These are phyloP conservation scores for Melanotaenia nigrans DNA, from an alignment of 2,797 vertebrate species.

Conservation along the genomic window DNA sequence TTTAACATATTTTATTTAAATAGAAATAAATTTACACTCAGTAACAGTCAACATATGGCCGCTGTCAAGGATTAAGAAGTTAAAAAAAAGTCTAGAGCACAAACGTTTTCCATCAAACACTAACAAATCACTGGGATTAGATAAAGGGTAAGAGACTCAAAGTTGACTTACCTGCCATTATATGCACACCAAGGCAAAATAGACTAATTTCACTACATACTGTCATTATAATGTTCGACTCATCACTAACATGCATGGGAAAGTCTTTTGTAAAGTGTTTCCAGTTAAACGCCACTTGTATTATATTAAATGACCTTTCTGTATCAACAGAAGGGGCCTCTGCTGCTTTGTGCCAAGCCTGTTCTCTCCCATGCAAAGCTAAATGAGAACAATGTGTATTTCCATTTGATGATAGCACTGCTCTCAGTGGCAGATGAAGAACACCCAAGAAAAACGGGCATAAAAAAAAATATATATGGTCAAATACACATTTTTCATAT, in stretches of 20 bases:
- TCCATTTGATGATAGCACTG: conserved; percentile 59
- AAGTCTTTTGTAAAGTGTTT: conserved; percentile 52
- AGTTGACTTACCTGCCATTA: not conserved
- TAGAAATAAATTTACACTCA: conserved; percentile 18
- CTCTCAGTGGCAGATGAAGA: conserved; percentile 34
- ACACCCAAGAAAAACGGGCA: conserved; percentile 44
- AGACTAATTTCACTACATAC: not conserved
- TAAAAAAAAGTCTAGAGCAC: not conserved
- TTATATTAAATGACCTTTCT: conserved; percentile 58
- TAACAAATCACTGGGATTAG: conserved; percentile 10
- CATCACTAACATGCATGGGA: conserved; percentile 6
- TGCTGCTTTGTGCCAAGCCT: conserved; percentile 57
- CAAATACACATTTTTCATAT: conserved; percentile 7
- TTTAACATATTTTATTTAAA: conserved; percentile 6
- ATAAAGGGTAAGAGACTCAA: conserved; percentile 8
- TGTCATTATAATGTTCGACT: conserved; percentile 19
- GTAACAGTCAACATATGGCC: conserved; percentile 19
- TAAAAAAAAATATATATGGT: conserved; percentile 17
- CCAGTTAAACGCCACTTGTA: conserved; percentile 48
- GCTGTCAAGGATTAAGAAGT: conserved; percentile 32
- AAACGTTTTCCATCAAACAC: conserved; percentile 36
- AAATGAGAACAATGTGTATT: conserved; percentile 77
- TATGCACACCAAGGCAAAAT: not conserved
- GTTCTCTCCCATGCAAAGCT: conserved; percentile 59
- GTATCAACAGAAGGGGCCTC: conserved; percentile 53